Evolutionary conservation across 30 jellyfish, hydroid and myxozoan species (phyloP).

Genomic region (Pelagia noctiluca): DNA sequence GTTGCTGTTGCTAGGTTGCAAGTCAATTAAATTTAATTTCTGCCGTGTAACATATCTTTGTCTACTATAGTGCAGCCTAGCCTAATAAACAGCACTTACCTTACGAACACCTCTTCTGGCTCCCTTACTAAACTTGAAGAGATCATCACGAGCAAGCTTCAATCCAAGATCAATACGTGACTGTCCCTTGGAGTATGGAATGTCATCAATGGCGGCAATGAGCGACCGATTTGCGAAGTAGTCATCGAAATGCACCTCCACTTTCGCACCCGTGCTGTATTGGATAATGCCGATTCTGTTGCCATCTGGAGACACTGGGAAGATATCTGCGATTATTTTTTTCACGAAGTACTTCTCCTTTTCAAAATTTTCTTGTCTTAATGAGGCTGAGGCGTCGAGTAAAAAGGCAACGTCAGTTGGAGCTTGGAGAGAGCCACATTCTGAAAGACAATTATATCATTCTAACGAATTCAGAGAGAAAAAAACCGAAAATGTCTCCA

Average conservation of each 20-base stretch:
- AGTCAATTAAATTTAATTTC: too few relatives aligned
- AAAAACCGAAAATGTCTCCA: too few relatives aligned
- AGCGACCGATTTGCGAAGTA: slow-evolving; percentile 59
- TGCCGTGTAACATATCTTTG: too few relatives aligned
- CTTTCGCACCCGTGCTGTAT: slow-evolving; percentile 78
- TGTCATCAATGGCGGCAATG: slow-evolving; percentile 63
- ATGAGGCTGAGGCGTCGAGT: slow-evolving; percentile 83
- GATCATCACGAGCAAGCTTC: slow-evolving; percentile 72
- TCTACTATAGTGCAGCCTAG: too few relatives aligned
- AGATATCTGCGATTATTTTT: slow-evolving; percentile 54
- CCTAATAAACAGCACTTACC: slow-evolving; percentile 18
- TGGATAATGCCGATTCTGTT: slow-evolving; percentile 81
- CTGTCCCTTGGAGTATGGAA: slow-evolving; percentile 73
- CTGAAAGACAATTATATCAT: neutral
- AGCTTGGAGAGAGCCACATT: neutral
- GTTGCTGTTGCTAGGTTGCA: too few relatives aligned
- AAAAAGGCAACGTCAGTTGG: slow-evolving; percentile 86
- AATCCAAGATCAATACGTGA: slow-evolving; percentile 87
- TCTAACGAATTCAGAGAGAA: too few relatives aligned
- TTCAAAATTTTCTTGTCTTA: slow-evolving; percentile 61
- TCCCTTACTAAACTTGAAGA: slow-evolving; percentile 72
- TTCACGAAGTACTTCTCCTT: slow-evolving; percentile 78
- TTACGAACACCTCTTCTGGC: slow-evolving; percentile 74
- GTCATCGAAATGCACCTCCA: slow-evolving; percentile 82
- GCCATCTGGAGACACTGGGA: slow-evolving; percentile 79